Conservation (phyloP, 2,113 vertebrate genomes). For the Zosterops pallidus region DNA sequence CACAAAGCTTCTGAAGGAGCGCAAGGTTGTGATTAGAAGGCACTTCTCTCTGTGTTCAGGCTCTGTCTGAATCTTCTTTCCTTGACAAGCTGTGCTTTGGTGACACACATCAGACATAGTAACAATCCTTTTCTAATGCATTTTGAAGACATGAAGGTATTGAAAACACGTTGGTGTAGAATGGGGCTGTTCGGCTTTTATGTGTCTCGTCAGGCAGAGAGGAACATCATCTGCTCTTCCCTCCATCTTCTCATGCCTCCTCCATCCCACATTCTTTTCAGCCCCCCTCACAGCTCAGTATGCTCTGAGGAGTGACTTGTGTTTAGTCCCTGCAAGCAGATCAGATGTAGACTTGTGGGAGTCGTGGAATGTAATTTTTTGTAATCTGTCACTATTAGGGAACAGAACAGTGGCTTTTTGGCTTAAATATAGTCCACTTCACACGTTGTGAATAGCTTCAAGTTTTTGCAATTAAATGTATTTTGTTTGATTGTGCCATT, state of each 20-base stretch:
- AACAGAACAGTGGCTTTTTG: background rate
- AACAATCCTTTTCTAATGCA: background rate
- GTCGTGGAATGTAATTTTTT: background rate
- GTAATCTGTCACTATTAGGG: background rate
- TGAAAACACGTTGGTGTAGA: background rate
- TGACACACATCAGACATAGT: background rate
- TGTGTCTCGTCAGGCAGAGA: background rate
- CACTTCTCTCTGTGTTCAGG: background rate
- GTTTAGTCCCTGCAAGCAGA: background rate
- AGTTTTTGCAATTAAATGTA: background rate
- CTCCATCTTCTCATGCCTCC: background rate
- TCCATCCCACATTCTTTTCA: background rate
- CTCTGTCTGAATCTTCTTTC: background rate
- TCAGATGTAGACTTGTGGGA: background rate
- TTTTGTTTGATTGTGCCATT: background rate
- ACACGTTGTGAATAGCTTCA: background rate
- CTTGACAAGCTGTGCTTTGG: background rate
- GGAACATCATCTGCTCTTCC: background rate
- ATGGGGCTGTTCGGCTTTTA: background rate
- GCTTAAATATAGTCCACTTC: background rate
- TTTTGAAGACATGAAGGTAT: background rate
- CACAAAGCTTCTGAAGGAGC: background rate
- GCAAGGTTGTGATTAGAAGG: background rate
- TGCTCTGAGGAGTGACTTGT: background rate
- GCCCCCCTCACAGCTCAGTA: background rate